Percentiles rank a stretch among this genome's conserved stretches.
These are phyloP conservation scores for Sebastes taczanowskii DNA, from an alignment of 2,797 vertebrate genomes.

Conservation along the genomic window DNA sequence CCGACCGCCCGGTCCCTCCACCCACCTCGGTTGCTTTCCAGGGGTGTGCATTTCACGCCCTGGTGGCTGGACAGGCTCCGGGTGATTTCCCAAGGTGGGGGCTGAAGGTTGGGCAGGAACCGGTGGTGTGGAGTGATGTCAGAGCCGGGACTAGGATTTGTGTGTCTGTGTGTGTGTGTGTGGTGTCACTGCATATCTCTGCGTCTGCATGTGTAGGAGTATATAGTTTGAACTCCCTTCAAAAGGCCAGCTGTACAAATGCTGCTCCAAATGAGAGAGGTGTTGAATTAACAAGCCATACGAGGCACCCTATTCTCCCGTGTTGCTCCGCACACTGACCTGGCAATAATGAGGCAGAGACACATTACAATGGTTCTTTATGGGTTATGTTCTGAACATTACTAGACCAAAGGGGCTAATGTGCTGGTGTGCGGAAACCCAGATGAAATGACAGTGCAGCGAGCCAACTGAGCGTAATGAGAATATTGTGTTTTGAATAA, in stretches of 20 bases:
- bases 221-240: slow-evolving; percentile 58
- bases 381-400: slow-evolving; percentile 69
- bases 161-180: slow-evolving; percentile 33
- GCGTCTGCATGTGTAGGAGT: slow-evolving; percentile 59
- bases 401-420: slow-evolving; percentile 70
- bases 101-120: slow-evolving; percentile 68
- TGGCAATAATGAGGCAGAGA: slow-evolving; percentile 73
- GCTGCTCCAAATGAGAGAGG: slow-evolving; percentile 66
- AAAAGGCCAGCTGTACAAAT: slow-evolving; percentile 77
- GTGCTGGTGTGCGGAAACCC: slow-evolving; percentile 54
- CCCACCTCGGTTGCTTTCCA: slow-evolving; percentile 62
- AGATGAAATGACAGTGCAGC: slow-evolving; percentile 63
- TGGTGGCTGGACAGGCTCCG: slow-evolving; percentile 71
- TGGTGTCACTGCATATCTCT: slow-evolving; percentile 45
- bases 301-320: slow-evolving; percentile 53
- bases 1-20: slow-evolving; percentile 27
- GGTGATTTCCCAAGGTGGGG: slow-evolving; percentile 80
- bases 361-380: slow-evolving; percentile 72
- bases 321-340: slow-evolving; percentile 62
- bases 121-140: slow-evolving; percentile 76
- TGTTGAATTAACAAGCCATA: slow-evolving; percentile 78
- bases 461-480: slow-evolving; percentile 64
- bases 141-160: slow-evolving; percentile 42
- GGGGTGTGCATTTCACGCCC: slow-evolving; percentile 77
- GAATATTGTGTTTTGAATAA: slow-evolving; percentile 71